These are phyloP conservation scores for Oncorhynchus clarkii DNA, from an alignment of 2,113 vertebrate species.

Conservation along the genomic window DNA sequence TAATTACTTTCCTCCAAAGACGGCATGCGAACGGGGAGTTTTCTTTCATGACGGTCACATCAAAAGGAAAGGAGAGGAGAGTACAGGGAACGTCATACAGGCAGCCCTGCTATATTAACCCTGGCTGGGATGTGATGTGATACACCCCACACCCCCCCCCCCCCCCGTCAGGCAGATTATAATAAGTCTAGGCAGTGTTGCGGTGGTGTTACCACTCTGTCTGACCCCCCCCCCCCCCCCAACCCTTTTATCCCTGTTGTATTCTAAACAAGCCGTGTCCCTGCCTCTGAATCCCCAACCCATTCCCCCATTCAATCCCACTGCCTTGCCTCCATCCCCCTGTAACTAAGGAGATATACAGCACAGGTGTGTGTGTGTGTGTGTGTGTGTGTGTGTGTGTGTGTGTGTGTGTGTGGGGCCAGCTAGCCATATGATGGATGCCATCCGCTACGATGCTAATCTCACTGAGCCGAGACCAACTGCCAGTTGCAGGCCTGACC, in stretches of 20 bases:
- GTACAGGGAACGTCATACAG: background rate
- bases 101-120: background rate
- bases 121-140: background rate
- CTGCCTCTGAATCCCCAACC: background rate
- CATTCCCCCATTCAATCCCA: background rate
- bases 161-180: background rate
- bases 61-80: background rate
- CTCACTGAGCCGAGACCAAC: background rate
- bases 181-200: background rate
- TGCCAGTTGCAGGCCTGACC: background rate
- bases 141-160: background rate
- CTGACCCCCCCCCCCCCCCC: background rate
- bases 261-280: background rate
- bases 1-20: slow-evolving; percentile 10
- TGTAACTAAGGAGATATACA: background rate
- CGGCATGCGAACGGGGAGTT: background rate
- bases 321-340: background rate
- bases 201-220: background rate
- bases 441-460: background rate
- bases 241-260: background rate
- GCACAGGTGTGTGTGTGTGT: background rate
- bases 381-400: background rate
- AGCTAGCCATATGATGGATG: background rate
- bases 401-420: no score
- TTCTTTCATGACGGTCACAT: background rate